Percentiles rank a stretch among this genome's conserved stretches.
phyloP scores from a whole-genome alignment of 2,888 invertebrate genomes.

The Drosophila nigritarsus region DNA sequence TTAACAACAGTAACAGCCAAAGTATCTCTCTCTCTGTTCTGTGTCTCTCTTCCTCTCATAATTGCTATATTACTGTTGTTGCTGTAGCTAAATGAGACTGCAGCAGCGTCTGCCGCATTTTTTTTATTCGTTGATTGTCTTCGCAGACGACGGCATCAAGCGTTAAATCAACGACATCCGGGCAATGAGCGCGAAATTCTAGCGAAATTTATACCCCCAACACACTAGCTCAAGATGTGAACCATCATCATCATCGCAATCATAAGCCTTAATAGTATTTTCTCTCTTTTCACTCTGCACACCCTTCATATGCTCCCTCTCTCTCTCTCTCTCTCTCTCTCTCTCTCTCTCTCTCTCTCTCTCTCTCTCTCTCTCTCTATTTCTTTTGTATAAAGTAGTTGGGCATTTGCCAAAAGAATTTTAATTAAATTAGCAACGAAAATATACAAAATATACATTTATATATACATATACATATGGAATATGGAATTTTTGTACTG shows the following conservation, averaged over 20 bases:
- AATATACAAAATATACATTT: conserved; percentile 14
- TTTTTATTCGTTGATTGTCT: conserved; percentile 71
- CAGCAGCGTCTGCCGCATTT: conserved; percentile 19
- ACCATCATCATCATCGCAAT: conserved; percentile 8
- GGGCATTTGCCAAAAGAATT: conserved; percentile 75
- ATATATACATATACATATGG: background rate
- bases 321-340: too few species aligned
- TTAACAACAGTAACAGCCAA: conserved; percentile 32
- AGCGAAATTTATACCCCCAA: conserved; percentile 40
- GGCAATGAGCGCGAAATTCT: conserved; percentile 56
- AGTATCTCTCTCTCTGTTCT: background rate
- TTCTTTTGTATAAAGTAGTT: conserved; percentile 37
- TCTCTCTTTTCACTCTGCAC: background rate
- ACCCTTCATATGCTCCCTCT: background rate
- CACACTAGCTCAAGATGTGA: conserved; percentile 12
- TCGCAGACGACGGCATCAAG: conserved; percentile 61
- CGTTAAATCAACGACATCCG: conserved; percentile 79
- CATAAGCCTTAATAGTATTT: conserved; percentile 17
- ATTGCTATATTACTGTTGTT: conserved; percentile 18
- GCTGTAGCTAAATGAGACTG: conserved; percentile 50
- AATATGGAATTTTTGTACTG: background rate
- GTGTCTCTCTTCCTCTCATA: background rate
- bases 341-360: too few species aligned
- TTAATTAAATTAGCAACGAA: conserved; percentile 68
- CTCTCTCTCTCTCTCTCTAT: background rate